Evolutionary conservation across 2,797 vertebrate species (phyloP), one percentile per base, ranked within the genome.

Genomic region (Myotis planiceps): DNA sequence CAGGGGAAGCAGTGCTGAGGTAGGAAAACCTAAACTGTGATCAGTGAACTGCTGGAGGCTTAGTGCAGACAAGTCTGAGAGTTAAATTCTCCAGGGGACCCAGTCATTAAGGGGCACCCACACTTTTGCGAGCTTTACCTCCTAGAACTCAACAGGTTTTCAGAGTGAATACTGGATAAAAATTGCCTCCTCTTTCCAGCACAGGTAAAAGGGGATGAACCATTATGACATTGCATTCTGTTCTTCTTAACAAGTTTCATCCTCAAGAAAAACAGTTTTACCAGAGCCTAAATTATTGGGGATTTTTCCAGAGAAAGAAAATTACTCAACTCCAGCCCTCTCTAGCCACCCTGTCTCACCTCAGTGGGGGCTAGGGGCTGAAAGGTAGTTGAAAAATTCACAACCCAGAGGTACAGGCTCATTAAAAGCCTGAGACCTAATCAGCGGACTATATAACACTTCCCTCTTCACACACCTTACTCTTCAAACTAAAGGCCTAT

Each of bases 371-470:
- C 13, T 14, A 34, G 53, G 53, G 29, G 19, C 68, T 39, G 76
- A 88, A 69, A 88, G 66, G 69, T 25, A 65, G 39, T 37, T 91
- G 39, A 32, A 29, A 91, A 79, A 27, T 65, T 85, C 79, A 79
- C 39, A 71, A 23, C 12, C 42, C 15, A 69, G 25, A 58, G 51
- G 23, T 19, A 34, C 4, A 21, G 58, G 10, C 19, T 92, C 53
- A 29, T 9, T 37, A n/a, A n/a, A 86, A 63, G n/a, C 42, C n/a
- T 19, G 23, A 60, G 69, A 39, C 18, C n/a, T 69, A 78, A 55
- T 75, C 45, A 45, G 12, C 19, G 19, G 23, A 15, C 49, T 19
- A 15, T 1, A 45, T n/a, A 39, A 82, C 10, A 29, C 12, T 32
- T 39, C 14, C 58, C 18, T 71, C 23, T 39, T 58, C 32, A 51